Evolutionary conservation across 2,888 invertebrate species (phyloP).

Genomic region (Phymatocera aterrima): DNA sequence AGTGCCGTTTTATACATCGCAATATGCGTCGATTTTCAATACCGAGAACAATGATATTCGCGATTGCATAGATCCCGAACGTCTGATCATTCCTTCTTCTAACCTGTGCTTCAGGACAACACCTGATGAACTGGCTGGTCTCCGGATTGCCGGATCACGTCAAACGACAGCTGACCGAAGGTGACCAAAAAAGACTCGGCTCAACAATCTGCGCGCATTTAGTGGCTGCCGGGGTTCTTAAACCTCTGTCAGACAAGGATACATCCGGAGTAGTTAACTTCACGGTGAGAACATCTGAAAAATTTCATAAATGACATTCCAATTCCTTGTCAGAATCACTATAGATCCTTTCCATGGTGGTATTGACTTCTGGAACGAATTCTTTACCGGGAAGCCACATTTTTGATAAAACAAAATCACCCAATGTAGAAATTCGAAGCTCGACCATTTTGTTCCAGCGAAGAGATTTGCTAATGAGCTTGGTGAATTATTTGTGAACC

Average conservation of each 20-base stretch:
- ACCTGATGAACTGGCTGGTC: conserved; percentile 93
- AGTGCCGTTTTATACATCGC: too few species aligned
- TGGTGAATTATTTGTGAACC: background rate
- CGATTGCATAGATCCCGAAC: background rate
- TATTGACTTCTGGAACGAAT: too few species aligned
- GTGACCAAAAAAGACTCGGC: conserved; percentile 86
- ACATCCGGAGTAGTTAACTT: conserved; percentile 82
- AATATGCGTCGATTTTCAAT: background rate
- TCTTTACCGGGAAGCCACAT: too few species aligned
- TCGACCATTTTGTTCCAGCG: too few species aligned
- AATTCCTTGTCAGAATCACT: too few species aligned
- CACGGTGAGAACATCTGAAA: conserved; percentile 79
- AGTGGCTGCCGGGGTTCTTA: conserved; percentile 89
- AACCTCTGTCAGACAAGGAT: conserved; percentile 86
- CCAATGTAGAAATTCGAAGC: too few species aligned
- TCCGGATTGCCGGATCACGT: conserved; percentile 86
- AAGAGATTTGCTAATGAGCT: too few species aligned
- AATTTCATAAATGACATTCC: background rate
- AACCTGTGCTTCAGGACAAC: too few species aligned
- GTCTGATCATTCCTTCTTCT: background rate
- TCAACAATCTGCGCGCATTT: conserved; percentile 92
- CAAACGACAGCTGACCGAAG: conserved; percentile 79
- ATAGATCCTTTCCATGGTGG: too few species aligned
- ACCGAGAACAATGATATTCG: background rate
- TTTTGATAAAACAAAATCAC: too few species aligned